Evolutionary conservation across 2,888 invertebrate genomes (phyloP).

Genomic region (Chrysolina haemoptera): DNA sequence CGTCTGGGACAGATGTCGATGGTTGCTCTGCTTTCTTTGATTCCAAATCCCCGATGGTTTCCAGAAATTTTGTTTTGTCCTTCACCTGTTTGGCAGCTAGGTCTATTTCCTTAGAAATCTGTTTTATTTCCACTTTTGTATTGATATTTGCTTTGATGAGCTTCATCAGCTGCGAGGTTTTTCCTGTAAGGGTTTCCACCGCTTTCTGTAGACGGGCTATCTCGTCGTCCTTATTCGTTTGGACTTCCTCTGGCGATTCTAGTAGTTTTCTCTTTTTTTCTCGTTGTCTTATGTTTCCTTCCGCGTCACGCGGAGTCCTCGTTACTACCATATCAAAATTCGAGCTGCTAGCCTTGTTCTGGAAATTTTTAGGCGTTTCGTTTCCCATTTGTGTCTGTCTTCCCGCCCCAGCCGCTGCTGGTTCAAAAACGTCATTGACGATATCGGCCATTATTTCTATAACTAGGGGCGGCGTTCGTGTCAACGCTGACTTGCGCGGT

Average conservation of each 20-base stretch:
- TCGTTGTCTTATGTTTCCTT: neutral
- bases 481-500: neutral
- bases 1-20: neutral
- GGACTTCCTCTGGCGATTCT: neutral
- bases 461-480: neutral
- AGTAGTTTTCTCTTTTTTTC: neutral
- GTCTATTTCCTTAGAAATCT: slow-evolving; percentile 3
- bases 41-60: neutral
- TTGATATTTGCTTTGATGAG: slow-evolving; percentile 7
- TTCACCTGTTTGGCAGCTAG: neutral
- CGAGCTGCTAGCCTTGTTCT: neutral
- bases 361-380: no score
- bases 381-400: no score
- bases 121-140: slow-evolving; percentile 21
- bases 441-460: neutral
- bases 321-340: neutral
- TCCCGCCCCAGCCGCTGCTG: neutral
- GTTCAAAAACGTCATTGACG: neutral
- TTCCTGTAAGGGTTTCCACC: slow-evolving; percentile 7
- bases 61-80: neutral
- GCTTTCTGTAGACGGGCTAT: neutral
- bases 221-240: neutral
- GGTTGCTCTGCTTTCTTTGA: neutral
- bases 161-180: slow-evolving; percentile 13
- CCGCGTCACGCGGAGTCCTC: no score